These are phyloP conservation scores for Apamea sordens DNA, from an alignment of 2,888 invertebrate genomes.

Conservation along the genomic window DNA sequence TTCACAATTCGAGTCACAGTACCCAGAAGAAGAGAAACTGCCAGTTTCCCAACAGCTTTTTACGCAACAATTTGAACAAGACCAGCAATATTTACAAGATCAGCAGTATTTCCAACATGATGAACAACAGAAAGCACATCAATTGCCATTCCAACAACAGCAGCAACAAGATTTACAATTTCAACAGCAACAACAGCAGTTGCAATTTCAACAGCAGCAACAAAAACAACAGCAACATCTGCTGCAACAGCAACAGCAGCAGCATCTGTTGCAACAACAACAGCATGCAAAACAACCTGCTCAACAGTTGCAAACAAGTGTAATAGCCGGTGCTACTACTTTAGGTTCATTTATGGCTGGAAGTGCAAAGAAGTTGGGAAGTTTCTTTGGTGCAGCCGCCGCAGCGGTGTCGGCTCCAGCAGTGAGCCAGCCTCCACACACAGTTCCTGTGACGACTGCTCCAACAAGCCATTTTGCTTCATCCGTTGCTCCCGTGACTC, in stretches of 20 bases:
- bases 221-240: conserved; percentile 73
- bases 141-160: conserved; percentile 71
- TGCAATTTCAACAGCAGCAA: conserved; percentile 71
- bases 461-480: conserved; percentile 76
- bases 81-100: conserved; percentile 73
- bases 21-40: conserved; percentile 71
- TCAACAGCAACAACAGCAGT: conserved; percentile 67
- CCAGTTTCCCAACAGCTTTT: conserved; percentile 70
- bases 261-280: conserved; percentile 80
- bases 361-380: conserved; percentile 88
- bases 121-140: conserved; percentile 70
- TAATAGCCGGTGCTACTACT: conserved; percentile 87
- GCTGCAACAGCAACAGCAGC: conserved; percentile 75
- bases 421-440: conserved; percentile 73
- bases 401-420: conserved; percentile 84
- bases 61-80: conserved; percentile 70
- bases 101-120: conserved; percentile 73
- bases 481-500: conserved; percentile 79
- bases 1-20: conserved; percentile 67
- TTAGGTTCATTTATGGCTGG: conserved; percentile 88
- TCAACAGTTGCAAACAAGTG: conserved; percentile 85
- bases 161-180: conserved; percentile 67
- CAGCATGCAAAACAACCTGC: conserved; percentile 82
- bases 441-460: conserved; percentile 70
- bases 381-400: conserved; percentile 88